These are phyloP conservation scores for Avahi laniger DNA, from an alignment of 2,797 vertebrate genomes.

Conservation along the genomic window DNA sequence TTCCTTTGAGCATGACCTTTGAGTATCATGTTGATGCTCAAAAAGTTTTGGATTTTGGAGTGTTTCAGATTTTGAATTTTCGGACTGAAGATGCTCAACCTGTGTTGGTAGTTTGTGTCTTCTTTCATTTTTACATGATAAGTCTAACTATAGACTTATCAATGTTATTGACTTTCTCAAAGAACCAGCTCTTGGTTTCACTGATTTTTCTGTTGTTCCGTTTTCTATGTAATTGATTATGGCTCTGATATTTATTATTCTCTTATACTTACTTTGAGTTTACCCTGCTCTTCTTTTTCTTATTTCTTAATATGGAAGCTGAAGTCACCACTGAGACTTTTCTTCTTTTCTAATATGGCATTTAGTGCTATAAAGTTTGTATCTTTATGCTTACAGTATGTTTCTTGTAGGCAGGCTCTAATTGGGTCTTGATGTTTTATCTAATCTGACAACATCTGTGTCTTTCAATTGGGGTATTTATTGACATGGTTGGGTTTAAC, in stretches of 20 bases:
- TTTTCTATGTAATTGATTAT: background rate
- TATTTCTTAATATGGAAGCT: background rate
- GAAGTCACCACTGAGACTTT: background rate
- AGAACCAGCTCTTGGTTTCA: background rate
- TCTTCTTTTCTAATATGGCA: background rate
- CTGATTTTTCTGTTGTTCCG: background rate
- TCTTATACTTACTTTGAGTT: background rate
- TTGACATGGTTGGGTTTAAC: background rate
- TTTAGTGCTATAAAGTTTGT: background rate
- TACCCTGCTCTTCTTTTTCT: background rate
- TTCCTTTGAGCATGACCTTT: background rate
- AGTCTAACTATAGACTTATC: background rate
- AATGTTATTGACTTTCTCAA: background rate
- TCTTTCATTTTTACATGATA: background rate
- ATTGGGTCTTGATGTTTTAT: background rate
- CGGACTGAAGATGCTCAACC: background rate
- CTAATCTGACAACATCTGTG: background rate
- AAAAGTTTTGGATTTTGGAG: background rate
- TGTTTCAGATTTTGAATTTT: background rate
- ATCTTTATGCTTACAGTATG: background rate
- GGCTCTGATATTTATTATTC: background rate
- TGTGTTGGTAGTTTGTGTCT: background rate
- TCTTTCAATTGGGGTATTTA: background rate
- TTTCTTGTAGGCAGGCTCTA: background rate
- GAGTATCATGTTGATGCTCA: background rate